phyloP scores from a whole-genome alignment of 2,888 invertebrate species.

The Pterostichus niger region DNA sequence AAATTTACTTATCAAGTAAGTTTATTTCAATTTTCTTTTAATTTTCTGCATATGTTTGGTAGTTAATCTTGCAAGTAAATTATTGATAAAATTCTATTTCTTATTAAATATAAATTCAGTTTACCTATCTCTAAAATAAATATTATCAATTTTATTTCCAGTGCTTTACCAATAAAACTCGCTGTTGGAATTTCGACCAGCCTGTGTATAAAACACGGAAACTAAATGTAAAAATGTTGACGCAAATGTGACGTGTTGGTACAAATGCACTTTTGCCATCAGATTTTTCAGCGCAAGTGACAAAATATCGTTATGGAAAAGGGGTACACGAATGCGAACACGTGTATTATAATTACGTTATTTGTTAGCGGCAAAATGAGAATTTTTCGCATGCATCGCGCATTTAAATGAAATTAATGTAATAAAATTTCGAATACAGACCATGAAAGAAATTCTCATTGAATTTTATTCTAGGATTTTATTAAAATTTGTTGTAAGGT shows the following conservation, averaged over 20 bases:
- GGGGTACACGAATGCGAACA: slow-evolving; percentile 15
- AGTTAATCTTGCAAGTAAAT: no score
- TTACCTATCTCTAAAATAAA: no score
- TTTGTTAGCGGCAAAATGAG: slow-evolving; percentile 37
- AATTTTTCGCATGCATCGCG: slow-evolving; percentile 42
- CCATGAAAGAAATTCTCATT: slow-evolving; percentile 9
- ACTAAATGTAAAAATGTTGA: slow-evolving; percentile 12
- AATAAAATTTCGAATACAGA: slow-evolving; percentile 28
- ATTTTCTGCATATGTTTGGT: no score
- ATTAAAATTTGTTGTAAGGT: slow-evolving; percentile 10
- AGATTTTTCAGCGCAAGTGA: slow-evolving; percentile 35
- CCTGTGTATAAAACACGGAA: not conserved
- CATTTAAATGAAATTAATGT: slow-evolving; percentile 38
- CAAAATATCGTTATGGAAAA: slow-evolving; percentile 50
- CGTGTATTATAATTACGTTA: slow-evolving; percentile 43
- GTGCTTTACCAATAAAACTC: no score
- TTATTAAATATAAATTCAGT: no score
- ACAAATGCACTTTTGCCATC: slow-evolving; percentile 42
- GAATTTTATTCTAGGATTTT: slow-evolving; percentile 26
- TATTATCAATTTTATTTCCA: no score
- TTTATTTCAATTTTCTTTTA: no score
- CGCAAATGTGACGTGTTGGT: slow-evolving; percentile 6
- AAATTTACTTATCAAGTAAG: no score
- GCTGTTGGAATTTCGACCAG: not conserved
- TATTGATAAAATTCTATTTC: no score